Evolutionary conservation across 2,888 invertebrate species (phyloP), one percentile per base, ranked within the genome.

Genomic region (Melieria omissa): DNA sequence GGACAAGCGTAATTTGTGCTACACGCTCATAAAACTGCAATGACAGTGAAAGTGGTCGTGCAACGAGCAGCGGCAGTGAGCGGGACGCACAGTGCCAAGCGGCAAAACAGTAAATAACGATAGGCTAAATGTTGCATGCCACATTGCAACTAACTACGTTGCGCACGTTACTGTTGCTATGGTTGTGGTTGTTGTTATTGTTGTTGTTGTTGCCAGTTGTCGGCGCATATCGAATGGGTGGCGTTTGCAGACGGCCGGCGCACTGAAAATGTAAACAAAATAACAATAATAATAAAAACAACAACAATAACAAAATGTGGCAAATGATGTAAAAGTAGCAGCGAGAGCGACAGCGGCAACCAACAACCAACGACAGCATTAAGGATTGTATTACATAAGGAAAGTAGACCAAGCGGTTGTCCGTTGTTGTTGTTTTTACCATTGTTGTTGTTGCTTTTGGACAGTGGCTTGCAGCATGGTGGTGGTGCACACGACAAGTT

Each of bases 21-120:
- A 63, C 62, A 47, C 29, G 62, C 16, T 42, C 65, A 42, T 16
- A 65, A 52, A 45, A 54, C 29, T 29, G 58, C 47, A 66, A 44
- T 14, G 66, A 47, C 58, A 66, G 66, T 55, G 66, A 66, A 66
- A 66, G 66, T 58, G 66, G 66, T 58, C 6, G 16, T 46, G 46
- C 49, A 49, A 63, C 49, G 10, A 46, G 47, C 14, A 8, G 42
- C 14, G 4, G n/a, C 8, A n/a, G 44, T 6, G 54, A 54, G 54
- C n/a, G 10, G 6, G 54, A 1, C 54, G 8, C 16, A 10, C 9
- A 54, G 12, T 12, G 16, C 14, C 54, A 16, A 10, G 54, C 12
- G 7, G 12, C 16, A 12, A 10, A 10, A 12, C 54, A 8, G n/a
- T 6, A 8, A 12, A 45, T 10, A 42, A 58, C 14, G 55, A 16